Evolutionary conservation across 2,797 vertebrate genomes (phyloP).

Genomic region (Mionectes olivaceus): DNA sequence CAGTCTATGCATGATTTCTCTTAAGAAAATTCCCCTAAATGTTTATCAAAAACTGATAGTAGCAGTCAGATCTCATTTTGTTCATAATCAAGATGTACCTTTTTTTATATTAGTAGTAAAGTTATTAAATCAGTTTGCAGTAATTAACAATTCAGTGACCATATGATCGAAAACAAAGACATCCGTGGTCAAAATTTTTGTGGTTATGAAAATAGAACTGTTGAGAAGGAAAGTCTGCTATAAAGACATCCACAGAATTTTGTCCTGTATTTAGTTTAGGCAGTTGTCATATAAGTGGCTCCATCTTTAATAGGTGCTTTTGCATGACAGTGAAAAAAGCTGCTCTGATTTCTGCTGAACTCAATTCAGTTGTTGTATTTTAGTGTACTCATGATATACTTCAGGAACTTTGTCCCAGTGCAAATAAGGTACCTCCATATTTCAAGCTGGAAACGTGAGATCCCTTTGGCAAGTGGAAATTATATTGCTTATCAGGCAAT

Average conservation of each 20-base stretch:
- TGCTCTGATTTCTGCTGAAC: not conserved
- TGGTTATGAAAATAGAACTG: not conserved
- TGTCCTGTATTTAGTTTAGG: not conserved
- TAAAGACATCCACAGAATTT: not conserved
- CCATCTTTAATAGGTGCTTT: not conserved
- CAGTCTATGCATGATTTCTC: not conserved
- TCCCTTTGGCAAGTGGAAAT: not conserved
- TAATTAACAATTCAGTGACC: not conserved
- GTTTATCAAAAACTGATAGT: not conserved
- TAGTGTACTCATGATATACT: not conserved
- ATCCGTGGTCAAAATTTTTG: no score
- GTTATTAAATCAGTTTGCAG: not conserved
- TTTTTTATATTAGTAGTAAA: not conserved
- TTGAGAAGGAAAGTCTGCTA: not conserved
- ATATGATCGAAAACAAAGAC: not conserved
- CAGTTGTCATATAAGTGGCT: not conserved
- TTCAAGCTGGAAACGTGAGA: not conserved
- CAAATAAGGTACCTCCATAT: not conserved
- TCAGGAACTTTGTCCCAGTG: not conserved
- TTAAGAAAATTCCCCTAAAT: not conserved
- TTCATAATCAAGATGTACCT: not conserved
- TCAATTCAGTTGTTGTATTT: not conserved
- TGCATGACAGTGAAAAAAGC: not conserved
- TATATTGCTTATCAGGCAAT: not conserved
- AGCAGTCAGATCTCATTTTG: not conserved